phyloP scores from a whole-genome alignment of 2,888 invertebrate species.

The Plusia festucae region DNA sequence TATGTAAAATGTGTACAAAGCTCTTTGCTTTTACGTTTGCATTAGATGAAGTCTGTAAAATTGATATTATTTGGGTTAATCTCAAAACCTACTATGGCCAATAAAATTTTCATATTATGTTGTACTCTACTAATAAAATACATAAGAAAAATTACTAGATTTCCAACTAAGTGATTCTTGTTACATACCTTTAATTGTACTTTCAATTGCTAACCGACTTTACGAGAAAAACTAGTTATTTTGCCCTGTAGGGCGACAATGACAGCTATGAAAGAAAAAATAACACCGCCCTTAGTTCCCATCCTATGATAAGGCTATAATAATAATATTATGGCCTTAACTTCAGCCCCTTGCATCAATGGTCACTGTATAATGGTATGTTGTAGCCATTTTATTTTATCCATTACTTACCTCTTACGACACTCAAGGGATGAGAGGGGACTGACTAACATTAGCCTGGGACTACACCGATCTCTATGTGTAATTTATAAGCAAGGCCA shows the following conservation, averaged over 20 bases:
- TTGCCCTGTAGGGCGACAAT: too few relatives aligned
- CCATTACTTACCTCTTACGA: constrained; percentile 5
- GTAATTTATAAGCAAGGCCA: constrained; percentile 5
- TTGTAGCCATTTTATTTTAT: constrained; percentile 4
- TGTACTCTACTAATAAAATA: too few relatives aligned
- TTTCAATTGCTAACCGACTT: too few relatives aligned
- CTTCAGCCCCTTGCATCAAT: neutral
- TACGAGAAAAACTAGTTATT: too few relatives aligned
- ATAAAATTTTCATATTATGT: too few relatives aligned
- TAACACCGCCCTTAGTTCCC: neutral
- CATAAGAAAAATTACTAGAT: too few relatives aligned
- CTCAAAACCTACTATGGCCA: too few relatives aligned
- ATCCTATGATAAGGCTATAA: neutral
- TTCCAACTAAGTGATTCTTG: too few relatives aligned
- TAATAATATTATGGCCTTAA: neutral
- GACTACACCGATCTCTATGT: neutral
- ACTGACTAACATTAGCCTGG: constrained; percentile 1
- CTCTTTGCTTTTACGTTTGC: neutral
- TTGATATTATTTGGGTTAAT: too few relatives aligned
- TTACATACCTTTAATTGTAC: too few relatives aligned
- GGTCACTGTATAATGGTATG: neutral
- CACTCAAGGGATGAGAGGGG: constrained; percentile 6
- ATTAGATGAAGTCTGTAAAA: neutral
- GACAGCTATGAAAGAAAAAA: neutral
- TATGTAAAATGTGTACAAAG: neutral